Percentiles rank a stretch among this genome's conserved stretches.
phyloP scores from a whole-genome alignment of 2,888 invertebrate species.

The Hydriomena furcata region DNA sequence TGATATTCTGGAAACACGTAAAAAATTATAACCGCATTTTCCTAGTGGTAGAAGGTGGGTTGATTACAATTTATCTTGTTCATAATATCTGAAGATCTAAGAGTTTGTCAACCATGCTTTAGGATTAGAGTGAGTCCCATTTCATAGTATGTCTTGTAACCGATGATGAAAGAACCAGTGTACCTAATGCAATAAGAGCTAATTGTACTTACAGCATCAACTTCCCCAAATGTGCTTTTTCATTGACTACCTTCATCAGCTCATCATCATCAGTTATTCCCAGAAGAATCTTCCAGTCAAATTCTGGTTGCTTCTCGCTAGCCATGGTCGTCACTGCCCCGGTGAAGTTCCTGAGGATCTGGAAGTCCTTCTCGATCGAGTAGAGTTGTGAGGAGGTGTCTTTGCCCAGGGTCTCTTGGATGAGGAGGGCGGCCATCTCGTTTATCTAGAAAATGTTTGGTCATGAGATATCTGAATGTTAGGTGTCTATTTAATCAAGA shows the following conservation, averaged over 20 bases:
- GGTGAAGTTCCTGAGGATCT: slow-evolving; percentile 61
- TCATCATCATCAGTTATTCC: slow-evolving; percentile 52
- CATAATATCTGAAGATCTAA: too few species aligned
- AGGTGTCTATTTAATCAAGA: too few species aligned
- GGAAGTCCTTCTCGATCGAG: slow-evolving; percentile 61
- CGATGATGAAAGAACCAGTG: too few species aligned
- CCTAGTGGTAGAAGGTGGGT: too few species aligned
- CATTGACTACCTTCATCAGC: slow-evolving; percentile 52
- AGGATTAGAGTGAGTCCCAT: too few species aligned
- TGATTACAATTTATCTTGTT: too few species aligned
- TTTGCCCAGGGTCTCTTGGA: slow-evolving; percentile 73
- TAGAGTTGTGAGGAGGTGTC: slow-evolving; percentile 66
- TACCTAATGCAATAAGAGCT: too few species aligned
- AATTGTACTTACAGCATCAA: slow-evolving; percentile 66
- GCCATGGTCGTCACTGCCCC: slow-evolving; percentile 47
- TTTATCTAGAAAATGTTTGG: slow-evolving; percentile 60
- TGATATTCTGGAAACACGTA: slow-evolving; percentile 58
- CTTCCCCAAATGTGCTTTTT: slow-evolving; percentile 58
- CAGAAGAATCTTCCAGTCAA: slow-evolving; percentile 59
- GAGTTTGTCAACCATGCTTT: too few species aligned
- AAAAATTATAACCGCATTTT: too few species aligned
- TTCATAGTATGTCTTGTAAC: too few species aligned
- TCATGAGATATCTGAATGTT: too few species aligned
- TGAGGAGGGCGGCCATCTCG: slow-evolving; percentile 69
- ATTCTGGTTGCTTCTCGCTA: slow-evolving; percentile 32